Conservation (phyloP, 2,113 vertebrate genomes). For the Chitala chitala region DNA sequence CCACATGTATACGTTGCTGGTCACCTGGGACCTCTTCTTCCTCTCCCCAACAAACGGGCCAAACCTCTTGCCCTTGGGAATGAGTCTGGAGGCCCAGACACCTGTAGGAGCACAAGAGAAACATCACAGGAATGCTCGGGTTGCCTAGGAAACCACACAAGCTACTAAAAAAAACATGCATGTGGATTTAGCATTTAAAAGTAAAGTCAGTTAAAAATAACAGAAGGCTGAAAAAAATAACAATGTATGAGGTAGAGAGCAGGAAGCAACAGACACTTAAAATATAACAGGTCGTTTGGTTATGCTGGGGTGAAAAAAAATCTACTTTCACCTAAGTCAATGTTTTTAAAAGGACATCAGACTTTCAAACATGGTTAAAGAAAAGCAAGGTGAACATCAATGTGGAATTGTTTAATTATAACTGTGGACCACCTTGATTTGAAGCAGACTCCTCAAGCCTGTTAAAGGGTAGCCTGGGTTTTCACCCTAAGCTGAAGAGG, state of each 20-base stretch:
- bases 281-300: neutral
- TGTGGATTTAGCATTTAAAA: neutral
- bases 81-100: constrained; percentile 81
- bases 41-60: constrained; percentile 87
- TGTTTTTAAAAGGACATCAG: neutral
- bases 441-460: neutral
- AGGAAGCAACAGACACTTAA: neutral
- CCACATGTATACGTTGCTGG: constrained; percentile 96
- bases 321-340: neutral
- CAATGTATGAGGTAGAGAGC: too few relatives aligned
- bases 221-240: neutral
- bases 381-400: too few relatives aligned
- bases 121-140: neutral
- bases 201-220: neutral
- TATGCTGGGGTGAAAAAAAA: neutral
- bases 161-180: neutral
- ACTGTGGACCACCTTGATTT: too few relatives aligned
- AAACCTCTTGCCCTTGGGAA: constrained; percentile 87
- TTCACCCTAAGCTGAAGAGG: too few relatives aligned
- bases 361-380: neutral
- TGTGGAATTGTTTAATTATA: too few relatives aligned
- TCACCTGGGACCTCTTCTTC: constrained; percentile 91
- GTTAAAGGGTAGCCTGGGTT: neutral
- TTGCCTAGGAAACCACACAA: neutral
- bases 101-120: constrained; percentile 60